phyloP scores from a whole-genome alignment of 2,113 vertebrate genomes.

The Bubo bubo region DNA sequence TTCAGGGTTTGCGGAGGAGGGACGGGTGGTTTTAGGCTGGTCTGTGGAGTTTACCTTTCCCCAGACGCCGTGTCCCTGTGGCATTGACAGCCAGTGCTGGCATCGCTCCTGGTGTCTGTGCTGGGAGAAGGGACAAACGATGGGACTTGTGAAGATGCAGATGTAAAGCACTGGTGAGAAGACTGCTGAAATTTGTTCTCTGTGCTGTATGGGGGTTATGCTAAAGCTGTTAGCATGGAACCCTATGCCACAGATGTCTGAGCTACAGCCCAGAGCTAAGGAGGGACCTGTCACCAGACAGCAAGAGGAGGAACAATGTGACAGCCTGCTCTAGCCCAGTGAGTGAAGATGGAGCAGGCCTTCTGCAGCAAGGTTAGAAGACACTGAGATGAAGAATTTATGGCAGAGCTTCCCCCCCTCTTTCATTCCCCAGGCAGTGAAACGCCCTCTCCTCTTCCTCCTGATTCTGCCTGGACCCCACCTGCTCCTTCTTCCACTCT shows the following conservation, averaged over 20 bases:
- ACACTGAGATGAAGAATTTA: neutral
- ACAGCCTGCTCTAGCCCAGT: neutral
- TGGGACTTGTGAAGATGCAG: neutral
- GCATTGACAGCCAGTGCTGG: fast-evolving
- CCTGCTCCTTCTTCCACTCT: neutral
- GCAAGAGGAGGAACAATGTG: neutral
- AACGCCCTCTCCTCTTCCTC: neutral
- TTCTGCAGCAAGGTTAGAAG: neutral
- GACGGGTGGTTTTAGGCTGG: neutral
- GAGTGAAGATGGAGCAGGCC: neutral
- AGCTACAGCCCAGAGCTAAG: neutral
- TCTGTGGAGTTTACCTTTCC: neutral
- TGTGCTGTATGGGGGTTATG: fast-evolving
- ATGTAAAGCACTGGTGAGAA: neutral
- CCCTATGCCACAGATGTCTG: neutral
- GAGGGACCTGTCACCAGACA: neutral
- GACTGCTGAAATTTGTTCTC: neutral
- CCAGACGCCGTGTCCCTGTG: neutral
- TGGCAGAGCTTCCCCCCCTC: neutral
- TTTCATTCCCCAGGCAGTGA: neutral
- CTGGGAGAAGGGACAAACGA: neutral
- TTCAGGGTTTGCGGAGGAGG: neutral
- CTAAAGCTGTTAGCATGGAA: neutral
- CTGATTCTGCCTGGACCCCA: neutral
- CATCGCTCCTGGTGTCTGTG: neutral